Evolutionary conservation across 2,888 invertebrate genomes (phyloP).

Genomic region (Hirtodrosophila histrioides): DNA sequence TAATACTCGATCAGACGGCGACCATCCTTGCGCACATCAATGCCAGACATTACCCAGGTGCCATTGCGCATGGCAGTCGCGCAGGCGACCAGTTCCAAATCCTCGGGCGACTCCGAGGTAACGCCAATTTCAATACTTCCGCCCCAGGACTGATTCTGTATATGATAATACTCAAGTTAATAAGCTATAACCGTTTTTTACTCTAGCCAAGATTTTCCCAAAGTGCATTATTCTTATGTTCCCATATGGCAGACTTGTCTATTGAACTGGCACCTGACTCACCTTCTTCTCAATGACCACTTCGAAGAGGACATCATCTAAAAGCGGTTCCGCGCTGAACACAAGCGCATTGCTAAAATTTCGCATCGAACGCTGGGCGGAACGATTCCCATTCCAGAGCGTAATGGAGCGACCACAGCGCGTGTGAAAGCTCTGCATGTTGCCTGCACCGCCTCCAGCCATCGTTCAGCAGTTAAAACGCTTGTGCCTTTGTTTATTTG

Average conservation of each 20-base stretch:
- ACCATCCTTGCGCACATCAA: slow-evolving; percentile 93
- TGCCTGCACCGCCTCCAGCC: slow-evolving; percentile 36
- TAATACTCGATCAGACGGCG: slow-evolving; percentile 92
- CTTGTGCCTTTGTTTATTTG: neutral
- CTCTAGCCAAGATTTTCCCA: too few relatives aligned
- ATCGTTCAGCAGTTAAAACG: slow-evolving; percentile 19
- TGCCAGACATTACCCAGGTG: slow-evolving; percentile 96
- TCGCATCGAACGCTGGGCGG: slow-evolving; percentile 91
- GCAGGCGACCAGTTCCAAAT: slow-evolving; percentile 89
- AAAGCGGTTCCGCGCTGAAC: slow-evolving; percentile 91
- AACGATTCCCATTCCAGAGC: slow-evolving; percentile 92
- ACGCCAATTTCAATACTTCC: slow-evolving; percentile 91
- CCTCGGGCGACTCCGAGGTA: slow-evolving; percentile 89
- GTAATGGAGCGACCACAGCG: slow-evolving; percentile 94
- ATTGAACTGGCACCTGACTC: neutral
- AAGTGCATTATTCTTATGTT: too few relatives aligned
- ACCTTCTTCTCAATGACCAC: slow-evolving; percentile 95
- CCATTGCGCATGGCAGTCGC: slow-evolving; percentile 92
- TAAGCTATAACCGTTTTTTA: neutral
- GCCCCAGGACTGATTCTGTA: slow-evolving; percentile 91
- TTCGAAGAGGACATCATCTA: slow-evolving; percentile 93
- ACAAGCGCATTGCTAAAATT: slow-evolving; percentile 96
- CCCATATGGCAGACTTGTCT: too few relatives aligned
- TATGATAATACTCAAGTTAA: slow-evolving; percentile 15
- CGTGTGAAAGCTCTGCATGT: slow-evolving; percentile 76